Conservation (phyloP, 2,113 vertebrate species). For the Colius striatus region DNA sequence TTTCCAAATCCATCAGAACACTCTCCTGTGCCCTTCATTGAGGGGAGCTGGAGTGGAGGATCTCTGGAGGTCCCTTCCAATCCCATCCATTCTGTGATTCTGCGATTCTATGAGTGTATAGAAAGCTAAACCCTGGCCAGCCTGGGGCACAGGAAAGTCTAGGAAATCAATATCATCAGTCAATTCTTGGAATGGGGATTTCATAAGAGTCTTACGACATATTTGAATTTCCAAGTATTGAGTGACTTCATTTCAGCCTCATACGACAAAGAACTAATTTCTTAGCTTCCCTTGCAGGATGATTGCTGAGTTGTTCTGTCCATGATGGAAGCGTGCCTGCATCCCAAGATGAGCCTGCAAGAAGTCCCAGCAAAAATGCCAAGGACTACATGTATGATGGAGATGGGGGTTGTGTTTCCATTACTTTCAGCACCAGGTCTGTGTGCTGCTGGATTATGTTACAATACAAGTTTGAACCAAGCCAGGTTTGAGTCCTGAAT, state of each 20-base stretch:
- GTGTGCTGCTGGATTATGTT: neutral
- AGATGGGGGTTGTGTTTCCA: neutral
- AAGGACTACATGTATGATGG: neutral
- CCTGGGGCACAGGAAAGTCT: neutral
- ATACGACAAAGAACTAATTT: neutral
- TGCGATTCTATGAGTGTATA: neutral
- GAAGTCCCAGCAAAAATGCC: neutral
- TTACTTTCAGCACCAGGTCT: neutral
- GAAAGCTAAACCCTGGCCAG: neutral
- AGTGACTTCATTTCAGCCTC: neutral
- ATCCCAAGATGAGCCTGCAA: neutral
- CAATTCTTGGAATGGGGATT: neutral
- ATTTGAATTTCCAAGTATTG: neutral
- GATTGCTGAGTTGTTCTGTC: neutral
- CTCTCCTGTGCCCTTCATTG: too few species aligned
- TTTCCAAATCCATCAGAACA: too few species aligned
- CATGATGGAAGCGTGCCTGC: neutral
- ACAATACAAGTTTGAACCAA: neutral
- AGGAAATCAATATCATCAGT: neutral
- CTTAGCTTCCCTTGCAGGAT: neutral
- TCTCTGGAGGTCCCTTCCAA: too few species aligned
- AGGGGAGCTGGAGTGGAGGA: too few species aligned
- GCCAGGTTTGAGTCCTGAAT: neutral
- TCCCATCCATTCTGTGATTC: too few species aligned
- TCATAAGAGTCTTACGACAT: neutral